Evolutionary conservation across 2,888 invertebrate genomes (phyloP), one percentile per base, ranked within the genome.

Genomic region (Meteorus colon): DNA sequence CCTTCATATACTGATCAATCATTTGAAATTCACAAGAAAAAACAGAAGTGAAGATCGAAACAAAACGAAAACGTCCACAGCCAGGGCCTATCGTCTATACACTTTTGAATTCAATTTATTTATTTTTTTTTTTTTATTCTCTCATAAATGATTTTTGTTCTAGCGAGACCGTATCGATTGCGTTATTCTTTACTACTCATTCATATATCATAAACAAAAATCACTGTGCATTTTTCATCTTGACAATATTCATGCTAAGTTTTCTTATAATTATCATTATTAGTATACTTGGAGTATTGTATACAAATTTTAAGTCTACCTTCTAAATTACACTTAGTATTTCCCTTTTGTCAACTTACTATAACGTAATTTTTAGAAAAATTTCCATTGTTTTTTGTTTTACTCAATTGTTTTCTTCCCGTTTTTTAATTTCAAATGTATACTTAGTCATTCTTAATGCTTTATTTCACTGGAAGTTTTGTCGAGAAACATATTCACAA

Each of bases 271-370:
- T 84, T 87, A 87, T 76, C 83, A 83, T 76, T 83, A 83, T 86
- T 86, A 89, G 84, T 86, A 88, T 87, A 87, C 84, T 86, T 84
- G 81, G 87, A 88, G 86, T 88, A 89, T 89, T 87, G 83, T 87
- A 84, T 87, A 86, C 84, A 85, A 84, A 75, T 82, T 84, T 85
- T 77, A 81, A 81, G 74, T 34, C 31, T 37, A 65, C 16, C 48
- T 37, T 65, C 68, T 80, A 79, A 45, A 71, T 78, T 77, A 77
- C 60, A 60, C 74, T 74, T 79, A 74, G 69, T 77, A 62, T 77
- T 70, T 75, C 72, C 51, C 75, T 75, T 68, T 71, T 74, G 72
- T 73, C 31, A 34, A 16, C 37, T 65, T 37, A 34, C 19, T 24
- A 34, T 62, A 55, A 55, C 19, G 24, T 55, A 24, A 29, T 62